Evolutionary conservation across 1,140 invertebrate genomes (phyloP).

Genomic region (Aphis gossypii): DNA sequence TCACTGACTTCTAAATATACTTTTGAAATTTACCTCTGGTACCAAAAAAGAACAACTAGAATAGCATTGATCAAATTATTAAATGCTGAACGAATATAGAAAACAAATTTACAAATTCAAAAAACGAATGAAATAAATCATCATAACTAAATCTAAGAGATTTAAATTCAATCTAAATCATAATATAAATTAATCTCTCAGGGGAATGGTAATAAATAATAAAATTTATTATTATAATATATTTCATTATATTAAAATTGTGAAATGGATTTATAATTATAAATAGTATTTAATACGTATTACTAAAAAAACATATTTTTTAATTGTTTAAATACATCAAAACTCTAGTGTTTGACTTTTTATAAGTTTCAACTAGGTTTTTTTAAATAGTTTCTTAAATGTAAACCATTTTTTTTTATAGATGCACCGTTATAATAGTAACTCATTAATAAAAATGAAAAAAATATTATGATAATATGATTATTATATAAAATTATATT

Average conservation of each 20-base stretch:
- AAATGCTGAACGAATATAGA: neutral
- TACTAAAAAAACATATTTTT: neutral
- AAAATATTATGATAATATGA: neutral
- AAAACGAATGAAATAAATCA: neutral
- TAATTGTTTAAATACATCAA: too few relatives aligned
- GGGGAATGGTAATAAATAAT: neutral
- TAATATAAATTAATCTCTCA: neutral
- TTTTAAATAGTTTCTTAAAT: neutral
- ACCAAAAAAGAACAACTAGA: neutral
- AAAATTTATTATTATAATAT: neutral
- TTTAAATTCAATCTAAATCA: neutral
- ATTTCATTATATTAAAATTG: neutral
- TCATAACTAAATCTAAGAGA: neutral
- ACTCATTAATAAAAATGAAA: neutral
- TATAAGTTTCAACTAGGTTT: neutral
- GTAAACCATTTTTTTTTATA: neutral
- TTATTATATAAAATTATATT: neutral
- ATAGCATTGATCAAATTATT: neutral
- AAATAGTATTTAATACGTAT: neutral
- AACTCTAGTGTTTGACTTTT: neutral
- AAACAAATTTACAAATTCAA: neutral
- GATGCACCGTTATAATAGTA: neutral
- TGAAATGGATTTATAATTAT: neutral
- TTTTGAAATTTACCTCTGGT: neutral
- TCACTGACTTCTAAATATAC: neutral